A percentile compares a stretch with the other conserved stretches of the same genome.
phyloP scores from a whole-genome alignment of 2,888 invertebrate genomes.

The Chrysodeixis includens region DNA sequence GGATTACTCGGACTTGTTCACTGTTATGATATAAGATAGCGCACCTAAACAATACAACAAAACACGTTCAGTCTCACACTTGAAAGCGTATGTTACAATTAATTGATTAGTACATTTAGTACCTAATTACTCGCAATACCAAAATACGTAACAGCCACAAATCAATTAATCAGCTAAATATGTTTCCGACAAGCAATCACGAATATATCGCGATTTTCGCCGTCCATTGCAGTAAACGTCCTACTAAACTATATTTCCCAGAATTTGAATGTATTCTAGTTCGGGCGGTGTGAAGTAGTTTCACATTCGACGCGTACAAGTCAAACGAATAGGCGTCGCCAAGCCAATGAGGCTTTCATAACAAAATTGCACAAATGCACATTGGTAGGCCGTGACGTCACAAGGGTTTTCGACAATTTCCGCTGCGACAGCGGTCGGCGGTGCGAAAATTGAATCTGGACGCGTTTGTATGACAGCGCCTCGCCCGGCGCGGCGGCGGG shows the following conservation, averaged over 20 bases:
- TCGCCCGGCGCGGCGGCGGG: background rate
- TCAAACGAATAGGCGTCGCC: constrained; percentile 21
- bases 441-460: constrained; percentile 62
- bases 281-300: constrained; percentile 17
- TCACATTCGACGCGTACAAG: constrained; percentile 17
- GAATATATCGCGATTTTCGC: background rate
- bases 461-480: constrained; percentile 34
- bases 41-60: background rate
- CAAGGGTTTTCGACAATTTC: constrained; percentile 65
- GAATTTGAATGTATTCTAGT: background rate
- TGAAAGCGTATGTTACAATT: background rate
- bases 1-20: constrained; percentile 13
- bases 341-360: constrained; percentile 45
- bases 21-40: background rate
- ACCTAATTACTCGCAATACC: background rate
- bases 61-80: background rate
- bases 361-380: constrained; percentile 54
- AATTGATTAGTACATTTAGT: background rate
- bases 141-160: background rate
- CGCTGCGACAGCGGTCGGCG: constrained; percentile 54
- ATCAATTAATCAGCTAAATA: constrained; percentile 1
- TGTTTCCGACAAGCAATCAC: constrained; percentile 1
- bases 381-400: constrained; percentile 40
- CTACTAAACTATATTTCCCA: constrained; percentile 8
- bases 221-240: background rate